These are phyloP conservation scores for Poeciliopsis infans DNA, from an alignment of 2,797 vertebrate species.

Conservation along the genomic window DNA sequence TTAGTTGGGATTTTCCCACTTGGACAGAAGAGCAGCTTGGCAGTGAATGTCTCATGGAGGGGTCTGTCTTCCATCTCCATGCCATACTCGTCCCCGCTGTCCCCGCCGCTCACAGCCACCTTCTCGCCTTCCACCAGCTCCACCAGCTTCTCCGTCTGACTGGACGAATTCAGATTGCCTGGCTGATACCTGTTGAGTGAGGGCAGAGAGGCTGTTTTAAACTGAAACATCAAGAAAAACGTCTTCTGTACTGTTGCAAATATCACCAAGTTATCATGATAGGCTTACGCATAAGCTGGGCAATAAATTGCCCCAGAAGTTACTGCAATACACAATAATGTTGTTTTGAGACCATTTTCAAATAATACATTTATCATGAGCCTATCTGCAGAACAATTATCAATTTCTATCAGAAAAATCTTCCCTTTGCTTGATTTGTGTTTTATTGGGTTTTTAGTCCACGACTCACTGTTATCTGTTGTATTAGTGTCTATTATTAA, in stretches of 20 bases:
- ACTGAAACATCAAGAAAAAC: neutral
- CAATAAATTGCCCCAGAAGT: too few species aligned
- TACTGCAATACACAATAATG: too few species aligned
- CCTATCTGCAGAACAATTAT: too few species aligned
- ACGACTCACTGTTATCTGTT: too few species aligned
- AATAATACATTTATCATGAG: too few species aligned
- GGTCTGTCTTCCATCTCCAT: slow-evolving; percentile 50
- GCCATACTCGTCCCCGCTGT: slow-evolving; percentile 75
- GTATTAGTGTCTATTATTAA: too few species aligned
- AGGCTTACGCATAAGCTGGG: neutral
- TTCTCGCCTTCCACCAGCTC: slow-evolving; percentile 84
- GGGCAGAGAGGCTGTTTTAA: neutral
- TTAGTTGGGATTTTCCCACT: slow-evolving; percentile 77
- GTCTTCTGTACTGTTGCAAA: neutral
- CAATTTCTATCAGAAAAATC: too few species aligned
- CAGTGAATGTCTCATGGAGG: slow-evolving; percentile 71
- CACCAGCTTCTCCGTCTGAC: slow-evolving; percentile 85
- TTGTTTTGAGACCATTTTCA: too few species aligned
- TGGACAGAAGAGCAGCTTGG: slow-evolving; percentile 79
- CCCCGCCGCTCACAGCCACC: slow-evolving; percentile 68
- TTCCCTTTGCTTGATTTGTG: too few species aligned
- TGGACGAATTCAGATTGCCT: slow-evolving; percentile 72
- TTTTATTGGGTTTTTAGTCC: too few species aligned
- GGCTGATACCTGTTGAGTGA: slow-evolving; percentile 87
- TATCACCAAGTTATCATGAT: neutral